Conservation (phyloP, 2,888 invertebrate genomes). For the Sesia bembeciformis region DNA sequence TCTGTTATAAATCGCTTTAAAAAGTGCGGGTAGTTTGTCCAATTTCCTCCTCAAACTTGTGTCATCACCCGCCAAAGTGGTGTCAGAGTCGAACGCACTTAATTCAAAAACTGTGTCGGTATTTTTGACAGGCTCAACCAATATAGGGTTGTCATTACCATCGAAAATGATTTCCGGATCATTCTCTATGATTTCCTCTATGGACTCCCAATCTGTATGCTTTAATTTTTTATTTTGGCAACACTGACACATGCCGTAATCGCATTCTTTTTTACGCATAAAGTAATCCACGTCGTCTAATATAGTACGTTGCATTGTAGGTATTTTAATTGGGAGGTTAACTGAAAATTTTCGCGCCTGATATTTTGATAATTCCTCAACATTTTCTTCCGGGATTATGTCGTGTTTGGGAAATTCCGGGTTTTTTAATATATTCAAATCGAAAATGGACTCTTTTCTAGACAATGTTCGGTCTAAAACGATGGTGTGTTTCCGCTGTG, state of each 20-base stretch:
- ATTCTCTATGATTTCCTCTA: slow-evolving; percentile 63
- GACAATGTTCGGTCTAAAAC: not conserved
- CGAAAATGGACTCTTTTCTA: slow-evolving; percentile 12
- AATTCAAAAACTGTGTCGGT: slow-evolving; percentile 8
- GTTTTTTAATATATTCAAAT: not conserved
- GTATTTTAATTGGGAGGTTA: slow-evolving; percentile 29
- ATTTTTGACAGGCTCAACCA: slow-evolving; percentile 37
- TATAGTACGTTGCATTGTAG: slow-evolving; percentile 42
- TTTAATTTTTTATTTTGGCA: slow-evolving; percentile 36
- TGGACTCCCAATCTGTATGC: slow-evolving; percentile 51
- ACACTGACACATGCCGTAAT: slow-evolving; percentile 58
- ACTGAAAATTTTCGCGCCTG: slow-evolving; percentile 56
- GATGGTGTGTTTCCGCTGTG: slow-evolving; percentile 2
- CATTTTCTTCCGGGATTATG: slow-evolving; percentile 26
- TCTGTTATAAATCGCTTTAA: slow-evolving; percentile 39
- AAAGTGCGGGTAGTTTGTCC: slow-evolving; percentile 37
- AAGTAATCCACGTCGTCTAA: slow-evolving; percentile 56
- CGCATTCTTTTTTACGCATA: slow-evolving; percentile 57
- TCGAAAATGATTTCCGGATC: slow-evolving; percentile 68
- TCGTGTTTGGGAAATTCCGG: slow-evolving; percentile 12
- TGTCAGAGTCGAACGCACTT: slow-evolving; percentile 12
- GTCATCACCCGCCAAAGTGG: slow-evolving; percentile 14
- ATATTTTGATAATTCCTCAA: slow-evolving; percentile 47
- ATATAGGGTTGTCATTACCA: slow-evolving; percentile 50
- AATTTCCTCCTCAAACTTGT: slow-evolving; percentile 26